Evolutionary conservation across 2,113 vertebrate genomes (phyloP), one percentile per base, ranked within the genome.

Genomic region (Notothenia coriiceps): DNA sequence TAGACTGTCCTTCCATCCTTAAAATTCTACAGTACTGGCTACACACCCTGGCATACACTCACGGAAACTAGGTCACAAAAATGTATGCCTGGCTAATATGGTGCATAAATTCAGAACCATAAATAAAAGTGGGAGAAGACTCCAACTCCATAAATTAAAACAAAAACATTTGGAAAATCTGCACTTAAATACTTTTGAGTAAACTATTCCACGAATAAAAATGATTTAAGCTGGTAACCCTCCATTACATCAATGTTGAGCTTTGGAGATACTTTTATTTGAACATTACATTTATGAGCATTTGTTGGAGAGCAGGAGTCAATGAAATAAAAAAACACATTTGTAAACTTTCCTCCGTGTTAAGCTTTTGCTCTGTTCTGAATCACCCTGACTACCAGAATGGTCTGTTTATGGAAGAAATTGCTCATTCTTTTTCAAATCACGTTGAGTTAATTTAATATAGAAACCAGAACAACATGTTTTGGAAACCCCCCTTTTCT

Each of bases 31-130:
- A 13, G 7, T 40, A 5, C 35, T 29, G 51, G 62, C 12, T 18
- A 5, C 70, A 61, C 6, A 1, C 47, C 12, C 43, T 14, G 6
- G 18, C 51, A 29, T 47, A 14, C 1, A 29, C 46, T 33, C 20
- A 15, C 40, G 55, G 66, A 80, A 88, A 80, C 65, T 86, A 22
- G 84, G 82, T 64, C 47, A 63, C 51, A 46, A 83, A 88, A 78
- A 89, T 87, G 86, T 80, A 89, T 64, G 50, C 55, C 64, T 2
- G 33, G 12, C 65, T 86, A 69, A 82, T 85, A 87, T 69, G 18
- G 57, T 43, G 65, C 56, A 46, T 74, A 62, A 83, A 80, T 33
- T 0, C 50, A 40, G 56, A 6, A 14, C 10, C 14, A 29, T 35
- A 70, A 63, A 63, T 55, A 6, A 70, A 76, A 60, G 20, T 60